These are phyloP conservation scores for Brachymystax lenok DNA, from an alignment of 2,797 vertebrate genomes.

Conservation along the genomic window DNA sequence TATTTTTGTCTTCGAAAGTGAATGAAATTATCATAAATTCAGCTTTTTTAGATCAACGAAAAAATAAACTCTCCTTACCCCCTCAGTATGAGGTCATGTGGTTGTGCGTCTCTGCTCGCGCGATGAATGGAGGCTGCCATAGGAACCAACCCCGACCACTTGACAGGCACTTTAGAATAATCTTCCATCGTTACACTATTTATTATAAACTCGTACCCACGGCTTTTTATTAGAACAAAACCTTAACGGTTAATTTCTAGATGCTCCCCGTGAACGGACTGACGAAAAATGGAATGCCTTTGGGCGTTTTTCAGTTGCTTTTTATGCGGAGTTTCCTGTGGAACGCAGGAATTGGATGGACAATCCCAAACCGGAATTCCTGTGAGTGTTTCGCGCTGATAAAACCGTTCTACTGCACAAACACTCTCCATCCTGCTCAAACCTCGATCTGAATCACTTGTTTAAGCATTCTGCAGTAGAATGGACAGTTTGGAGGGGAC, in stretches of 20 bases:
- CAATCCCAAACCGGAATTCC: constrained; percentile 97
- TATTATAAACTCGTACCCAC: constrained; percentile 59
- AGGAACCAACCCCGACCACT: constrained; percentile 45
- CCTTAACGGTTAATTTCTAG: constrained; percentile 30
- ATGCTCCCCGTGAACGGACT: constrained; percentile 64
- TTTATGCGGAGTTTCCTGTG: constrained; percentile 92
- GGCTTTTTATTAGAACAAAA: constrained; percentile 32
- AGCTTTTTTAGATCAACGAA: neutral
- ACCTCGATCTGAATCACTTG: constrained; percentile 69
- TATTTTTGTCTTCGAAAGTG: too few species aligned
- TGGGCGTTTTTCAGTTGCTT: constrained; percentile 86
- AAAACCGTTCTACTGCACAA: constrained; percentile 86
- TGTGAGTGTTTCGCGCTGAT: constrained; percentile 94
- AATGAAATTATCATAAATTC: neutral
- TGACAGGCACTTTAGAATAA: constrained; percentile 24
- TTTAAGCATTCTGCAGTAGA: constrained; percentile 48
- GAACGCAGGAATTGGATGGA: constrained; percentile 93
- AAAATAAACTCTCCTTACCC: constrained; percentile 57
- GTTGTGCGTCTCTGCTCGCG: constrained; percentile 51
- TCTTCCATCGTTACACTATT: constrained; percentile 61
- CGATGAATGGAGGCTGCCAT: constrained; percentile 50
- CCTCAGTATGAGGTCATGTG: constrained; percentile 50
- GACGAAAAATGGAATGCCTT: constrained; percentile 80
- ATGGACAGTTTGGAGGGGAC: neutral
- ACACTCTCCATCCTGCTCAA: constrained; percentile 80